Conservation (phyloP, 2,888 invertebrate species). For the Luperina testacea region DNA sequence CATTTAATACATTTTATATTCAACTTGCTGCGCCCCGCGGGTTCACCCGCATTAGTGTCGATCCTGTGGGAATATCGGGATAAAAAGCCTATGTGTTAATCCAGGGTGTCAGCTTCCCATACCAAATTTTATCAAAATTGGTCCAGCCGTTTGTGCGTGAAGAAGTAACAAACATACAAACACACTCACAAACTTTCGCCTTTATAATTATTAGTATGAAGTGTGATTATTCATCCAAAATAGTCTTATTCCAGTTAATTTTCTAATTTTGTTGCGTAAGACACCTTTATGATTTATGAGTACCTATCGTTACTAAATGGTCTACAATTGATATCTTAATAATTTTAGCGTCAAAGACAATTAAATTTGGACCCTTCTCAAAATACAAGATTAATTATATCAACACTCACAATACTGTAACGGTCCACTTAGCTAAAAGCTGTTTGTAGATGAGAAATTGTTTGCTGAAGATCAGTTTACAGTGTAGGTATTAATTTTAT, state of each 20-base stretch:
- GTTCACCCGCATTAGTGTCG: no score
- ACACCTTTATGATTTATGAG: conserved; percentile 51
- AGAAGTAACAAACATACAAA: no score
- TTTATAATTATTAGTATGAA: no score
- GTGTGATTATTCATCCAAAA: neutral
- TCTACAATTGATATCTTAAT: conserved; percentile 60
- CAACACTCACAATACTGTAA: conserved; percentile 14
- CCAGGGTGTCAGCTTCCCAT: no score
- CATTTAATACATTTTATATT: no score
- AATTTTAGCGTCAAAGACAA: conserved; percentile 59
- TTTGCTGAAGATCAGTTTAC: conserved; percentile 1
- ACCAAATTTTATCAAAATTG: no score
- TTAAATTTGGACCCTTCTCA: conserved; percentile 64
- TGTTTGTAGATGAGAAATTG: conserved; percentile 21
- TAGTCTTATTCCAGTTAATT: conserved; percentile 3
- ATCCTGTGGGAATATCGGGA: no score
- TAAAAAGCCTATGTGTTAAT: no score
- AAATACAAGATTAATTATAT: conserved; percentile 60
- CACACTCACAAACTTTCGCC: no score
- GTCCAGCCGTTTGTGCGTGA: no score
- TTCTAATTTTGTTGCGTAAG: conserved; percentile 19
- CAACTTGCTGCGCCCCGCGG: neutral
- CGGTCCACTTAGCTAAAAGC: conserved; percentile 30
- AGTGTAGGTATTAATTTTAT: neutral
- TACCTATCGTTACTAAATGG: conserved; percentile 31